Percentiles rank a stretch among this genome's conserved stretches.
Evolutionary conservation across 2,797 vertebrate genomes (phyloP).

Genomic region (Psittacula echo): DNA sequence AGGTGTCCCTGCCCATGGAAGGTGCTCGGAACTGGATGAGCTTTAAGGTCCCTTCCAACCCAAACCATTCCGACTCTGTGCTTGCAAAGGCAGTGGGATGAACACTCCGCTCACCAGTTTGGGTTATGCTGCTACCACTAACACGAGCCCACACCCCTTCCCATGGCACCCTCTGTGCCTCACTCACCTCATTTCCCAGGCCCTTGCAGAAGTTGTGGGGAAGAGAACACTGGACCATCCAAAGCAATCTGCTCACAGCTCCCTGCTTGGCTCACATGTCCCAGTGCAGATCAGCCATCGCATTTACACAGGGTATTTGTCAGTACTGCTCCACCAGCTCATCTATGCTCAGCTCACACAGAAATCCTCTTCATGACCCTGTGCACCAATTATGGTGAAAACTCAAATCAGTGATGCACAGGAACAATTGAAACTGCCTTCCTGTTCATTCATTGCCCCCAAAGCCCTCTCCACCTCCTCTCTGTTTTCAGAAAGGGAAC

Average conservation of each 20-base stretch:
- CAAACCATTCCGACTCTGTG: background rate
- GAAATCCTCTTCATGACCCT: background rate
- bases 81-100: background rate
- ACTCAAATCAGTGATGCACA: background rate
- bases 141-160: background rate
- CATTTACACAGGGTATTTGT: fast-evolving
- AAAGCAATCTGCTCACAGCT: background rate
- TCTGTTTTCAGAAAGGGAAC: background rate
- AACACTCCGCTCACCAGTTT: background rate
- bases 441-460: background rate
- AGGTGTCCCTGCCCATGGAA: background rate
- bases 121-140: background rate
- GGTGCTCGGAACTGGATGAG: background rate
- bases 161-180: background rate
- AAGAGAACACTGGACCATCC: background rate
- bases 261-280: background rate
- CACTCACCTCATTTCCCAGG: background rate
- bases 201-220: background rate
- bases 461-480: background rate
- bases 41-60: background rate
- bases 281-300: background rate
- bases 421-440: background rate
- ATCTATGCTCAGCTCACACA: background rate
- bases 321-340: background rate
- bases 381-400: background rate